Conservation (phyloP, 2,113 vertebrate species). For the Ellobius talpinus region DNA sequence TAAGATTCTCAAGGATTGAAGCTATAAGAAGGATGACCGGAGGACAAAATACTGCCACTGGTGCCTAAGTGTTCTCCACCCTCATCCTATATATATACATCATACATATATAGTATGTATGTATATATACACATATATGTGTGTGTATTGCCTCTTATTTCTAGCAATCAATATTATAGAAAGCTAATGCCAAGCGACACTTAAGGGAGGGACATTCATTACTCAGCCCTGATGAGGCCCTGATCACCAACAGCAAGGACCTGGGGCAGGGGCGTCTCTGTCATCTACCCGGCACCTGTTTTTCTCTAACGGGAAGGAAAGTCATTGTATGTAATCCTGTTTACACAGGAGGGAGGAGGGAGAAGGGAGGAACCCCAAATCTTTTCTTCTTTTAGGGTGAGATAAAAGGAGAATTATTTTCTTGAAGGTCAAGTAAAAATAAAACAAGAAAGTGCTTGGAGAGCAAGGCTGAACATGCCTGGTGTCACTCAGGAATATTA, state of each 20-base stretch:
- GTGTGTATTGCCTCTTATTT: background rate
- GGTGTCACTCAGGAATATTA: conserved; percentile 65
- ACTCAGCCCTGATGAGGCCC: background rate
- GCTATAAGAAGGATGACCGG: background rate
- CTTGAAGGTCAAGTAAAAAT: conserved; percentile 75
- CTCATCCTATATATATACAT: background rate
- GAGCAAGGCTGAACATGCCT: conserved; percentile 52
- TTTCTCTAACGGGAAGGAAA: background rate
- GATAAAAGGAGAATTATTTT: conserved; percentile 69
- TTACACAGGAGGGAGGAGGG: background rate
- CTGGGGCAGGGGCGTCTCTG: background rate
- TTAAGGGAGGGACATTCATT: background rate
- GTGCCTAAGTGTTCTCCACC: background rate
- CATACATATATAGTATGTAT: no score
- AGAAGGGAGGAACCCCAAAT: conserved; percentile 30
- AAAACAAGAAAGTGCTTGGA: conserved; percentile 65
- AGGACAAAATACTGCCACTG: background rate
- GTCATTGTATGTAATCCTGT: background rate
- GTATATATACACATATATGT: accelerated
- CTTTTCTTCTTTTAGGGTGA: conserved; percentile 71
- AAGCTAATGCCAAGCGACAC: background rate
- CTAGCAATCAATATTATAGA: background rate
- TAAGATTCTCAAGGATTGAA: background rate
- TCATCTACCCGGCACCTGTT: background rate
- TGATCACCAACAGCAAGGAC: background rate